Base-by-base conservation (phyloP, 1,140 invertebrate species). In the Drosophila obscura region DNA sequence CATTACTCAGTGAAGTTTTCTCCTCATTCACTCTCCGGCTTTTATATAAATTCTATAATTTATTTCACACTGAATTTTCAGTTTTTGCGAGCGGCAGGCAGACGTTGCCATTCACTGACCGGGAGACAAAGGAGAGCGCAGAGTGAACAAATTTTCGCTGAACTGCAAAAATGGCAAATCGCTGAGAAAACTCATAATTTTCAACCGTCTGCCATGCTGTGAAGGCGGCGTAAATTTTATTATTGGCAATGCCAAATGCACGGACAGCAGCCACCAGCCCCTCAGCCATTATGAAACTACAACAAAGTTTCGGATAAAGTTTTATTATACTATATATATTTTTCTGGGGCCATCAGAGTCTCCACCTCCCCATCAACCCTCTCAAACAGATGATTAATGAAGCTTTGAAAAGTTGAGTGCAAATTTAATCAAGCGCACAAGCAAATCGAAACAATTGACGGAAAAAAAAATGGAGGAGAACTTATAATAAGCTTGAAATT, bases 361-460 rank as follows among this genome's bases (percentile, higher is more conserved):
- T 39, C 43, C 31, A 22, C 28, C 8, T 56, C 15, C 15, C 22
- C 16, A 5, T 26, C 26, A 44, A 39, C 35, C 26, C 55, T n/a
- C 56, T 68, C 57, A 64, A 63, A 66, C 53, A 77, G 53, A 88
- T 88, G 83, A 88, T 88, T 88, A 88, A 88, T 88, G 83, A 88
- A 88, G 73, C 83, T 73, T 62, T 64, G 67, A 63, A 77, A 88
- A 88, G 67, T 83, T 73, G 79, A 65, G 83, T 64, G 69, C 55
- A 88, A 87, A 88, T 88, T 88, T 88, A 88, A 88, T 88, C 83
- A 88, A 88, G 83, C 83, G 80, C 67, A 64, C 75, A 80, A 74
- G 69, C 76, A 76, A 77, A 88, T 83, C 75, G 72, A 79, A 88
- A 88, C 79, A 88, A 77, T 69, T 63, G 52, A 50, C 39, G 13